Evolutionary conservation across 2,113 vertebrate species (phyloP).

Genomic region (Diglossa brunneiventris): DNA sequence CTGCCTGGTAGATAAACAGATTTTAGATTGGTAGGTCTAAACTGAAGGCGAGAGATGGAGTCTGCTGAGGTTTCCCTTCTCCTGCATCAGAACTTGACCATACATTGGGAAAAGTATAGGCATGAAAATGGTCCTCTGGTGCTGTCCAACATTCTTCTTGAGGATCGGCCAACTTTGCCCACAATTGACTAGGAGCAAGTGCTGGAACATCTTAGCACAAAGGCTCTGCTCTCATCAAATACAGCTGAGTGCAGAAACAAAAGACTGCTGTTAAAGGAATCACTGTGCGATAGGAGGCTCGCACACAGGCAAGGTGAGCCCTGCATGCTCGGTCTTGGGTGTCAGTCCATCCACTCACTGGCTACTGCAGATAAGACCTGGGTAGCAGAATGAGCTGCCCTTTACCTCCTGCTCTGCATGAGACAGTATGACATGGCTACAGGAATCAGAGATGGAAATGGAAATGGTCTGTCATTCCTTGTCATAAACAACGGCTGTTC

Average conservation of each 20-base stretch:
- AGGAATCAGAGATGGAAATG: slow-evolving; percentile 25
- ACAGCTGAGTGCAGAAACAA: not conserved
- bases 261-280: not conserved
- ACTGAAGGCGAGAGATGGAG: not conserved
- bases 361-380: not conserved
- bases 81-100: not conserved
- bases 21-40: not conserved
- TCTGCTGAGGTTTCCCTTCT: not conserved
- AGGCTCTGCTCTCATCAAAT: not conserved
- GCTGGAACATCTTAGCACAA: not conserved
- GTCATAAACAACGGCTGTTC: slow-evolving; percentile 15
- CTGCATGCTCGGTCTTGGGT: not conserved
- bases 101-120: not conserved
- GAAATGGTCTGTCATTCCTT: slow-evolving; percentile 40
- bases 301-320: not conserved
- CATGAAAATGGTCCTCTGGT: not conserved
- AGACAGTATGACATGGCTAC: slow-evolving; percentile 12
- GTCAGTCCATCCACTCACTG: not conserved
- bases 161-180: not conserved
- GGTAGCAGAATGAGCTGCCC: not conserved
- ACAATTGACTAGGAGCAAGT: not conserved
- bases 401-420: not conserved
- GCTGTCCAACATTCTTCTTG: not conserved
- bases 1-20: not conserved
- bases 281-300: not conserved